Evolutionary conservation across 2,797 vertebrate species (phyloP), one percentile per base, ranked within the genome.

Genomic region (Sebastes matsubarae): DNA sequence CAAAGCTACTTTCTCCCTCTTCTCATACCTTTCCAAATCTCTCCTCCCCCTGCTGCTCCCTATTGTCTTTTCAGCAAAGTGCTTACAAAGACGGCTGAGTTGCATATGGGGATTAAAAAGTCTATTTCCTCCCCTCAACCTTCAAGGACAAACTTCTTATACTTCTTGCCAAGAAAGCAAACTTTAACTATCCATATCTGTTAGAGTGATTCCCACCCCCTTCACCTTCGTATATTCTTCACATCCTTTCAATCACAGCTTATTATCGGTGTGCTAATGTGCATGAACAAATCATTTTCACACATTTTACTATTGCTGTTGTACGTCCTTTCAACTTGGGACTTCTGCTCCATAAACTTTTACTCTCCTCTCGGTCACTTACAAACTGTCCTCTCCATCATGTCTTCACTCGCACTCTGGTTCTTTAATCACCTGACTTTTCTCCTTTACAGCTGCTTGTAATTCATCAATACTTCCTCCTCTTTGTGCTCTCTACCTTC

Each of bases 51-150:
- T 8, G 38, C 83, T 76, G 70, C 75, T 77, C 61, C 75, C 69
- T 32, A 75, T 83, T 86, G 84, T 85, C 79, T 90, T 83, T 81
- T 83, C 68, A 80, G 84, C 70, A 93, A 92, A 91, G 80, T 91
- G 92, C 91, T 93, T 92, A 90, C 93, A 94, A 91, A 94, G 91
- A 87, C 32, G 3, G 71, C 81, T 76, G 84, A 87, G 71, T 90
- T 88, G 83, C 88, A 88, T 87, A 73, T 80, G 29, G 72, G 83
- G 84, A 92, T 92, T 91, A 90, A 89, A 90, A 88, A 88, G 80
- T 92, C 72, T 88, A 82, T 89, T 90, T 88, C 88, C 82, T 84
- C 72, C 68, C 42, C 75, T 79, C 69, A 76, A 78, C 67, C 83
- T 80, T 89, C 91, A 94, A 94, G 91, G 90, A 92, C 91, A 87